These are phyloP conservation scores for Ardeotis arabs DNA, from an alignment of 2,113 vertebrate species.

Conservation along the genomic window DNA sequence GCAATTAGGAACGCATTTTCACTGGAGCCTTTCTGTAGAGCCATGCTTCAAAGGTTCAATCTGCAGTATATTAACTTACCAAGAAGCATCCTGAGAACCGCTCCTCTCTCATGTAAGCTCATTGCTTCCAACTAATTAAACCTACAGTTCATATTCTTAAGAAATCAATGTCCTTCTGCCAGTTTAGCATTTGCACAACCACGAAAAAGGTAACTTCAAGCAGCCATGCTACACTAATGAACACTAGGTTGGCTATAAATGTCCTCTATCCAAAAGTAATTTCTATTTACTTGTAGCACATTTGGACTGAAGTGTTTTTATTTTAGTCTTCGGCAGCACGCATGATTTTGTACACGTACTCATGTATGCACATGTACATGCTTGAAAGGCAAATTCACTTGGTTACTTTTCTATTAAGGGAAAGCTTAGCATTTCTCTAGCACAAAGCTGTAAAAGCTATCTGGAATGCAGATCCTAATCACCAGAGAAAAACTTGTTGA, in stretches of 20 bases:
- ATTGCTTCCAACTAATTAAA: conserved; percentile 13
- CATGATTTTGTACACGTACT: neutral
- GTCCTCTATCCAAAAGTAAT: neutral
- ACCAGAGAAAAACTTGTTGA: conserved; percentile 24
- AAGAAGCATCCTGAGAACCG: conserved; percentile 11
- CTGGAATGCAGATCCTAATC: conserved; percentile 60
- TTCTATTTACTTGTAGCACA: neutral
- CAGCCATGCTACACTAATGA: neutral
- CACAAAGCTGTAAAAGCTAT: conserved; percentile 13
- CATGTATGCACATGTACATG: neutral
- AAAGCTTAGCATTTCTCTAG: conserved; percentile 38
- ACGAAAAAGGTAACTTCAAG: neutral
- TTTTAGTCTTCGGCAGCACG: neutral
- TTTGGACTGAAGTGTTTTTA: neutral
- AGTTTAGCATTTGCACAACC: neutral
- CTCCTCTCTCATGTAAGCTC: neutral
- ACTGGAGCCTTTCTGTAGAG: neutral
- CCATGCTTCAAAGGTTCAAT: conserved; percentile 34
- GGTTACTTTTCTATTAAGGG: neutral
- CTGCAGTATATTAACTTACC: neutral
- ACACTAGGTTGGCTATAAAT: neutral
- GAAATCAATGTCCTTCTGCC: neutral
- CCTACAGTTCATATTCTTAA: neutral
- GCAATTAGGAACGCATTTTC: conserved; percentile 21
- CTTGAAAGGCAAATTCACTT: neutral